phyloP scores from a whole-genome alignment of 2,888 invertebrate species.

The Tenthredo amoena region DNA sequence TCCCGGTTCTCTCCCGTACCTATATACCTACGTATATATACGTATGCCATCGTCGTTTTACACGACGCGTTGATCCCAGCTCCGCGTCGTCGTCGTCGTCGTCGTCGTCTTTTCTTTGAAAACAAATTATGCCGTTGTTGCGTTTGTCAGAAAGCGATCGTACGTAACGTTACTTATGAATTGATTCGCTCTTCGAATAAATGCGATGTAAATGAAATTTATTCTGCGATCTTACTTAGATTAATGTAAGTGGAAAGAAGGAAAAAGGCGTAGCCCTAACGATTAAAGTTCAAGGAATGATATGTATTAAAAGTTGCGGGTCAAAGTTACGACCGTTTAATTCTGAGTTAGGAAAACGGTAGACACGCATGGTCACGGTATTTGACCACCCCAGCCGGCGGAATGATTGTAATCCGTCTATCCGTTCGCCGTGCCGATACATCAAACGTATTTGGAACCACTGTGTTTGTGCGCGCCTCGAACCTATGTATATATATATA shows the following conservation, averaged over 20 bases:
- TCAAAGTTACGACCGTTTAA: slow-evolving; percentile 24
- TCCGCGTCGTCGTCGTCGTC: too few relatives aligned
- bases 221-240: neutral
- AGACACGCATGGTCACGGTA: slow-evolving; percentile 74
- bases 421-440: slow-evolving; percentile 74
- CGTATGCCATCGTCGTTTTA: slow-evolving; percentile 13
- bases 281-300: neutral
- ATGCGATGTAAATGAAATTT: neutral
- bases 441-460: slow-evolving; percentile 68
- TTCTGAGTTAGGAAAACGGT: slow-evolving; percentile 12
- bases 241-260: neutral
- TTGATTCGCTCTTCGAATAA: neutral
- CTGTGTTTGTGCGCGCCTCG: neutral
- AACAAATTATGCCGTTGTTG: neutral
- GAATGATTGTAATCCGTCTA: slow-evolving; percentile 78
- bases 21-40: neutral
- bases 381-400: slow-evolving; percentile 76
- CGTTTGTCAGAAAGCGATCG: neutral
- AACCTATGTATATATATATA: neutral
- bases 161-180: neutral
- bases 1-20: slow-evolving; percentile 41
- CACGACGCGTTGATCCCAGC: neutral
- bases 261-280: neutral
- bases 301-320: neutral
- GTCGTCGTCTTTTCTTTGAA: neutral